phyloP scores from a whole-genome alignment of 2,888 invertebrate species.

The Scaptomyza parva region DNA sequence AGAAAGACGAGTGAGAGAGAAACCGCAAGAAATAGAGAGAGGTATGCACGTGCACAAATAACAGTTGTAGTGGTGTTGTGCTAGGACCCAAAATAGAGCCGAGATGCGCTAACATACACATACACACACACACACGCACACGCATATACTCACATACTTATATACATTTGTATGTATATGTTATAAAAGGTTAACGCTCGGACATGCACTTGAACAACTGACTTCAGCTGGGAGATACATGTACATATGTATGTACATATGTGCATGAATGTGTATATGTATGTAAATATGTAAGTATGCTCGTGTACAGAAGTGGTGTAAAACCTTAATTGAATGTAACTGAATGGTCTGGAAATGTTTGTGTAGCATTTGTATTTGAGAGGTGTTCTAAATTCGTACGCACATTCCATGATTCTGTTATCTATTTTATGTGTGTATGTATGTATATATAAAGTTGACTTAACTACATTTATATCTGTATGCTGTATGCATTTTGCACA shows the following conservation, averaged over 20 bases:
- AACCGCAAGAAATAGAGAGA: neutral
- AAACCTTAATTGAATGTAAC: constrained; percentile 2
- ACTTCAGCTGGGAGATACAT: constrained; percentile 60
- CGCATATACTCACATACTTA: constrained; percentile 3
- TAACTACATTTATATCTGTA: neutral
- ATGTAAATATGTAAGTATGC: neutral
- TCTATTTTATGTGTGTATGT: neutral
- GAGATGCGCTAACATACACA: too few species aligned
- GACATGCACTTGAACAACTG: constrained; percentile 83
- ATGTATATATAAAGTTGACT: neutral
- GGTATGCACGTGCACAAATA: constrained; percentile 3
- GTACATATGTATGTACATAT: neutral
- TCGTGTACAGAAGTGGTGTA: constrained; percentile 21
- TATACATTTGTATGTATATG: constrained; percentile 11
- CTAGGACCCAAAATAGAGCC: constrained; percentile 71
- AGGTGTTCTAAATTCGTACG: neutral
- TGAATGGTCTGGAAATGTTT: constrained; percentile 40
- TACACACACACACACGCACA: constrained; percentile 6
- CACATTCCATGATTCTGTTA: neutral
- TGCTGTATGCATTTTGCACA: constrained; percentile 6
- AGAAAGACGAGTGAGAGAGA: neutral
- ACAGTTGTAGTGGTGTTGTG: constrained; percentile 62
- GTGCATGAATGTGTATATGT: constrained; percentile 1
- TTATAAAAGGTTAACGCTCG: constrained; percentile 78
- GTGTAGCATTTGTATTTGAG: constrained; percentile 3